Conservation (phyloP, 1,140 invertebrate species). For the Antheraea mylitta region DNA sequence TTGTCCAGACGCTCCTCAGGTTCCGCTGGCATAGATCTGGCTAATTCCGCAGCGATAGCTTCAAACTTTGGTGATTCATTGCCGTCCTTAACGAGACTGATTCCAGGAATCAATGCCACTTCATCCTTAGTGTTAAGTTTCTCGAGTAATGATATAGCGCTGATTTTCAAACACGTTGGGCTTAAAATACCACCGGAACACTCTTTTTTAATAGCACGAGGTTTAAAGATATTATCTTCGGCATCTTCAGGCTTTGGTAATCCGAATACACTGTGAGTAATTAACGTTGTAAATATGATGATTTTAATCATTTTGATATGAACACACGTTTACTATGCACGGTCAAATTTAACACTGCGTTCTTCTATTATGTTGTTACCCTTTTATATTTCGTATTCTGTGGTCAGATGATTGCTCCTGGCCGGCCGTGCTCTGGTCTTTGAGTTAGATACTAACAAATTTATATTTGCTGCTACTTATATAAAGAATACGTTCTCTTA, state of each 20-base stretch:
- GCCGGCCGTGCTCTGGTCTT: slow-evolving; percentile 26
- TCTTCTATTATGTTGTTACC: slow-evolving; percentile 28
- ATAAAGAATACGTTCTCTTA: neutral
- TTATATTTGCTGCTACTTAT: slow-evolving; percentile 12
- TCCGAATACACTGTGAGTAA: slow-evolving; percentile 26
- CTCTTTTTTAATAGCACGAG: slow-evolving; percentile 64
- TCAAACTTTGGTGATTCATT: slow-evolving; percentile 77
- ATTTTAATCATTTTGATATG: slow-evolving; percentile 29
- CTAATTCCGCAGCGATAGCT: slow-evolving; percentile 81
- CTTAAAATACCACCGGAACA: slow-evolving; percentile 83
- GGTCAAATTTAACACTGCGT: slow-evolving; percentile 28
- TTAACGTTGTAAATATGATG: slow-evolving; percentile 16
- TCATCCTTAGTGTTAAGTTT: slow-evolving; percentile 81
- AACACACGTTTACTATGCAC: slow-evolving; percentile 24
- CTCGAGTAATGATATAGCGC: slow-evolving; percentile 85
- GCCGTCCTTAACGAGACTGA: slow-evolving; percentile 83
- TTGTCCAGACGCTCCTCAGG: slow-evolving; percentile 85
- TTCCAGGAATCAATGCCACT: slow-evolving; percentile 83
- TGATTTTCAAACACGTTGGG: slow-evolving; percentile 85
- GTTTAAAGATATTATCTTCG: slow-evolving; percentile 13
- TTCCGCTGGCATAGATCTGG: slow-evolving; percentile 84
- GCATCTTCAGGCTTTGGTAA: slow-evolving; percentile 29
- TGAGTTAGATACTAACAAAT: slow-evolving; percentile 20
- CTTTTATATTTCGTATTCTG: slow-evolving; percentile 44
- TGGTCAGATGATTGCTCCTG: slow-evolving; percentile 41